phyloP scores from a whole-genome alignment of 1,140 invertebrate genomes.

The Drosophila persimilis region DNA sequence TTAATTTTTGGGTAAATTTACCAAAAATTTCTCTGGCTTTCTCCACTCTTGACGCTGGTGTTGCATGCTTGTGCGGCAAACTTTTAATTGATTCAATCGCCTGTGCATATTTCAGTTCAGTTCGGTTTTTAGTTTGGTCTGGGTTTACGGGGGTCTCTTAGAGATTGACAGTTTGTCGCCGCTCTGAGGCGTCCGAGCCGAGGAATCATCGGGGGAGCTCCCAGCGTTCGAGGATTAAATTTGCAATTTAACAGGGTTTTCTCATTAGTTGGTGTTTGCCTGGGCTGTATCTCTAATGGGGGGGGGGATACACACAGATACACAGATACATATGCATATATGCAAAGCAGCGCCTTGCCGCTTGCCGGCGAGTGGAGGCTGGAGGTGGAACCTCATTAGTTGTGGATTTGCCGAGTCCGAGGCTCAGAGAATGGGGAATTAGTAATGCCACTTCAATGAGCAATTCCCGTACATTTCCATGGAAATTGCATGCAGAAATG shows the following conservation, averaged over 20 bases:
- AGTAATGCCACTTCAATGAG: too few species aligned
- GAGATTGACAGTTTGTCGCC: constrained; percentile 8
- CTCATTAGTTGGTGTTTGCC: constrained; percentile 56
- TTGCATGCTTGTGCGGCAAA: constrained; percentile 45
- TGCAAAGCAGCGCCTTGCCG: constrained; percentile 32
- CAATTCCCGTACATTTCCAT: too few species aligned
- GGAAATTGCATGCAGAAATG: too few species aligned
- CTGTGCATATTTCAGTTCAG: constrained; percentile 39
- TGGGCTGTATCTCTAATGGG: too few species aligned
- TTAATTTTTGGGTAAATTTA: constrained; percentile 41
- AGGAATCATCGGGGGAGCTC: constrained; percentile 2
- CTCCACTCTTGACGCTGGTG: constrained; percentile 20
- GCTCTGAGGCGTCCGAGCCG: neutral
- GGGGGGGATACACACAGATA: neutral
- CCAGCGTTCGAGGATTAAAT: constrained; percentile 62
- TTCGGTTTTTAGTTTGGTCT: neutral
- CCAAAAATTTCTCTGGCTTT: constrained; percentile 14
- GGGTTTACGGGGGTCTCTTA: constrained; percentile 6
- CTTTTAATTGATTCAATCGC: constrained; percentile 77
- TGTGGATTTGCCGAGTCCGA: constrained; percentile 9
- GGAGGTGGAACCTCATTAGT: constrained; percentile 20
- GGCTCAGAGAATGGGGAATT: too few species aligned
- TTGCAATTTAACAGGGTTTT: constrained; percentile 62
- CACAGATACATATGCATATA: constrained; percentile 12
- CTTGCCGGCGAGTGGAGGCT: neutral